Percentiles rank a stretch among this genome's conserved stretches.
Conservation (phyloP, 92 coral and sea anemone genomes). For the Zoanthus solanderi region DNA sequence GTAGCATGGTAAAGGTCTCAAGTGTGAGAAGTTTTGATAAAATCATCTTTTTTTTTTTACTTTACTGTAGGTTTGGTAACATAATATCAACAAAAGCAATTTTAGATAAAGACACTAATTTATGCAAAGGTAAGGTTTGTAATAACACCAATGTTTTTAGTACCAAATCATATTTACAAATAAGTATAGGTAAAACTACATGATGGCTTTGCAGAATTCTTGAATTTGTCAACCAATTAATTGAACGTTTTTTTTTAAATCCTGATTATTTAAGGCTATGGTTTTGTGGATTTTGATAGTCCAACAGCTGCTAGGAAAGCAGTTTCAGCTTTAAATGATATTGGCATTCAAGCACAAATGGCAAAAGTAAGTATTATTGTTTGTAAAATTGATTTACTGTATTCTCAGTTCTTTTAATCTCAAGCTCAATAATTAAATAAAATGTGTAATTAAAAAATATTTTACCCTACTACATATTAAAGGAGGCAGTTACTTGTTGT, state of each 20-base stretch:
- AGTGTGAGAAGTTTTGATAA: not conserved
- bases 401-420: too few species aligned
- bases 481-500: too few species aligned
- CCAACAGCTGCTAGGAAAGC: conserved; percentile 96
- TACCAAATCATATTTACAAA: too few species aligned
- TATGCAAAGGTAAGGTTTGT: conserved; percentile 86
- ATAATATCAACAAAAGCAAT: conserved; percentile 98
- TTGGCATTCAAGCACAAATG: conserved; percentile 99
- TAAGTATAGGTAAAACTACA: too few species aligned
- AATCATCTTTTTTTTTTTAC: conserved; percentile 4
- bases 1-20: too few species aligned
- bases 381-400: not conserved
- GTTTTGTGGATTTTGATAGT: conserved; percentile 98
- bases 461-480: too few species aligned
- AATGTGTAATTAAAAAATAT: too few species aligned
- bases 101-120: conserved; percentile 97
- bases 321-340: conserved; percentile 84
- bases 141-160: too few species aligned
- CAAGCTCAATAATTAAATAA: too few species aligned
- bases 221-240: not conserved
- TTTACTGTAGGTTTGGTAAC: conserved; percentile 85
- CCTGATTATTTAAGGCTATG: conserved; percentile 79
- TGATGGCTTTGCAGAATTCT: not conserved
- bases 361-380: conserved; percentile 80
- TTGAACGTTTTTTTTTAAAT: not conserved